phyloP scores from a whole-genome alignment of 2,113 vertebrate genomes.

The Pteronura brasiliensis region DNA sequence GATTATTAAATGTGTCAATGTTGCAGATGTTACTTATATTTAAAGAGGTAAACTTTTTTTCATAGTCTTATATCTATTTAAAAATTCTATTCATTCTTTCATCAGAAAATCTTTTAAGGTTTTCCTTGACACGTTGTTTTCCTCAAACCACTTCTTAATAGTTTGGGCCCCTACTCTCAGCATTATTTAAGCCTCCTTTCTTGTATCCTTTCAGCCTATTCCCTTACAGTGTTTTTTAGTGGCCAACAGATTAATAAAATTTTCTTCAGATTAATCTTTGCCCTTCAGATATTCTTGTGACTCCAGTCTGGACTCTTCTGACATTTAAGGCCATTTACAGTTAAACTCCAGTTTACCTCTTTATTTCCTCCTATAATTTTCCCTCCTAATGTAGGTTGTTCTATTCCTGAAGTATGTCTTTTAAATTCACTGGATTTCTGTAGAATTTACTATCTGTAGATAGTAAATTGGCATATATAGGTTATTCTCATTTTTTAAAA shows the following conservation, averaged over 20 bases:
- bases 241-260: background rate
- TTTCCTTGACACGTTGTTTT: background rate
- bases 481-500: background rate
- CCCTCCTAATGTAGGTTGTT: background rate
- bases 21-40: background rate
- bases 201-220: background rate
- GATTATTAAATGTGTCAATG: background rate
- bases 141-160: background rate
- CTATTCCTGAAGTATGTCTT: background rate
- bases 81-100: background rate
- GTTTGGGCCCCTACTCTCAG: background rate
- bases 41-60: background rate
- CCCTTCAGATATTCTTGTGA: background rate
- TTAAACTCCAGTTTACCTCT: background rate
- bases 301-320: background rate
- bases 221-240: background rate
- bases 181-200: background rate
- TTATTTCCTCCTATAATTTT: background rate
- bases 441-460: background rate
- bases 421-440: background rate
- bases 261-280: background rate
- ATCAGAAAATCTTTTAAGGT: background rate
- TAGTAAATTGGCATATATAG: background rate
- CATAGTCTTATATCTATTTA: background rate
- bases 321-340: background rate